These are phyloP conservation scores for Myrmophylax atrothorax DNA, from an alignment of 2,113 vertebrate genomes.

Conservation along the genomic window DNA sequence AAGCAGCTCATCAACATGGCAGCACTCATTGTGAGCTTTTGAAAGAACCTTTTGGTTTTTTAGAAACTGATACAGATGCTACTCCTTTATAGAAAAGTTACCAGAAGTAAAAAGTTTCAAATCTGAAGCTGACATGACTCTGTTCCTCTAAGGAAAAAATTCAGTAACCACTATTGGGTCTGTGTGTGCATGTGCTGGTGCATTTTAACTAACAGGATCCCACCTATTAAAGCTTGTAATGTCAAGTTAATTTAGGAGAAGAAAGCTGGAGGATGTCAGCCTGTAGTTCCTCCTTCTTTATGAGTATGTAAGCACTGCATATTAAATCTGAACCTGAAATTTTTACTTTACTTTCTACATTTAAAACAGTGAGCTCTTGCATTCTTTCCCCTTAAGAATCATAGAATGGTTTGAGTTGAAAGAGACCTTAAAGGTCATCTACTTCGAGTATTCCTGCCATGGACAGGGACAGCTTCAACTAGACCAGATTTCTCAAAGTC, in stretches of 20 bases:
- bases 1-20: neutral
- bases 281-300: neutral
- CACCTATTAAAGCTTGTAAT: neutral
- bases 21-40: neutral
- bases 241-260: neutral
- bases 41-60: neutral
- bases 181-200: neutral
- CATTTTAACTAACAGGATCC: neutral
- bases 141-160: neutral
- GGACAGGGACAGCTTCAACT: neutral
- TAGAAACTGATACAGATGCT: neutral
- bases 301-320: neutral
- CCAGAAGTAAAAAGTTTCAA: neutral
- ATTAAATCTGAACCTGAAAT: neutral
- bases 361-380: neutral
- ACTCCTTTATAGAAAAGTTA: neutral
- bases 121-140: neutral
- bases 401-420: neutral
- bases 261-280: neutral
- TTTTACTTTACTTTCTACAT: neutral
- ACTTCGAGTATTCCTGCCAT: fast-evolving
- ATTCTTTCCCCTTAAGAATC: neutral
- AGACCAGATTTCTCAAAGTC: neutral
- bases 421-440: neutral
- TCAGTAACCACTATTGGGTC: neutral